Base-by-base conservation (phyloP, 2,888 invertebrate genomes). In the Noctuana brunneofusca region DNA sequence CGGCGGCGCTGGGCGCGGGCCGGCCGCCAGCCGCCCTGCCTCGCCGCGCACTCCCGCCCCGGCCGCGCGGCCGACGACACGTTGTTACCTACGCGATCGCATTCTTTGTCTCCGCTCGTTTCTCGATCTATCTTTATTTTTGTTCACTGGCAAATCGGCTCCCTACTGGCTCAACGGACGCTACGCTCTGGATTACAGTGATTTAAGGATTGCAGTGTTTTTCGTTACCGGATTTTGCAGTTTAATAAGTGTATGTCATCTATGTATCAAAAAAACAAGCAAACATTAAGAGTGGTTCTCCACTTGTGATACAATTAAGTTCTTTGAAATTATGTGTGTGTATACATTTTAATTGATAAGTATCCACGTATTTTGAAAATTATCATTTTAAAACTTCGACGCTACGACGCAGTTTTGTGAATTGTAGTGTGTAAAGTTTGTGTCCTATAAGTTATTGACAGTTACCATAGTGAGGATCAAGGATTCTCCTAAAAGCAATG, bases 391-490 rank as follows among this genome's bases (percentile, higher is more conserved):
- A n/a, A n/a, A 43, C 9, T 11, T 20, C 43, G 11, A 43, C 18
- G 43, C 4, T 11, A 27, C 30, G 32, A 20, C n/a, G n/a, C 20
- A 20, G 30, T 8, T 53, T 11, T 38, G 49, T 56, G 30, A 64
- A 55, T 14, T 53, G 20, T n/a, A 54, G 57, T 59, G 52, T 43
- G 46, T 8, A 56, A 66, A 64, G 38, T 67, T 64, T 65, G 63
- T 63, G 63, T 69, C 67, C 70, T 60, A 71, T 65, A 65, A 73
- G 81, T 77, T 71, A 60, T 65, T 64, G 67, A 79, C 83, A 93
- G 93, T 93, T 86, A 92, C 92, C 93, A 94, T 94, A 92, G 94
- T 94, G 94, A 92, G 93, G 89, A 92, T 93, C 84, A 94, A 94
- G 86, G 94, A 94, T 89, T 85, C 92, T 72, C 86, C 92, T 77